Evolutionary conservation across 53 echinoderm and acorn worm species (phyloP).

Genomic region (Zoroaster sp.): DNA sequence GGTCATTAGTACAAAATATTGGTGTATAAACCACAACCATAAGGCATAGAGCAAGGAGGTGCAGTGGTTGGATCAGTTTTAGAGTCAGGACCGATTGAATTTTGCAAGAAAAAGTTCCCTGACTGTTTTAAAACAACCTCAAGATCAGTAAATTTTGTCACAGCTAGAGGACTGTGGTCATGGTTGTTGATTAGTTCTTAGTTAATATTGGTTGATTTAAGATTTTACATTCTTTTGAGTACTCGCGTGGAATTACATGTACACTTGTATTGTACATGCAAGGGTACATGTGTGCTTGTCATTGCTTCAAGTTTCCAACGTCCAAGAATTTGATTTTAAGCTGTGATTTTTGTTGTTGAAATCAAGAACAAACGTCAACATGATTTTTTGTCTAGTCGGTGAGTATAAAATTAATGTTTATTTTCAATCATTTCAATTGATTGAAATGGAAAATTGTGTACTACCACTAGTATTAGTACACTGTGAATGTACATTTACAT

Average conservation of each 20-base stretch:
- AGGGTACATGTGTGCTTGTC: not conserved
- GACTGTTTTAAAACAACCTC: not conserved
- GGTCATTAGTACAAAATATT: not conserved
- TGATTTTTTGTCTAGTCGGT: conserved; percentile 82
- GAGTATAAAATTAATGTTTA: too few species aligned
- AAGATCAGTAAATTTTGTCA: not conserved
- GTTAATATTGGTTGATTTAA: not conserved
- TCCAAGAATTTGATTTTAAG: not conserved
- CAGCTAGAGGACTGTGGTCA: not conserved
- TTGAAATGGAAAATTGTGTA: too few species aligned
- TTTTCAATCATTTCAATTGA: too few species aligned
- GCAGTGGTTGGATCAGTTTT: not conserved
- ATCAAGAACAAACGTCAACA: not conserved
- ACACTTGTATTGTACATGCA: too few species aligned
- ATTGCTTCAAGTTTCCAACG: not conserved
- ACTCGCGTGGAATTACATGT: too few species aligned
- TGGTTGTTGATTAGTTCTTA: not conserved
- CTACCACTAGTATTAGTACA: too few species aligned
- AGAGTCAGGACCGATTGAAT: not conserved
- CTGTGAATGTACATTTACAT: too few species aligned
- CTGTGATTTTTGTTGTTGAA: not conserved
- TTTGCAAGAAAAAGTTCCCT: not conserved
- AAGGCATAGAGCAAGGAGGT: not conserved
- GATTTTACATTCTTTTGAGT: too few species aligned
- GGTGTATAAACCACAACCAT: not conserved